Evolutionary conservation across 2,113 vertebrate species (phyloP).

Genomic region (Polypterus senegalus): DNA sequence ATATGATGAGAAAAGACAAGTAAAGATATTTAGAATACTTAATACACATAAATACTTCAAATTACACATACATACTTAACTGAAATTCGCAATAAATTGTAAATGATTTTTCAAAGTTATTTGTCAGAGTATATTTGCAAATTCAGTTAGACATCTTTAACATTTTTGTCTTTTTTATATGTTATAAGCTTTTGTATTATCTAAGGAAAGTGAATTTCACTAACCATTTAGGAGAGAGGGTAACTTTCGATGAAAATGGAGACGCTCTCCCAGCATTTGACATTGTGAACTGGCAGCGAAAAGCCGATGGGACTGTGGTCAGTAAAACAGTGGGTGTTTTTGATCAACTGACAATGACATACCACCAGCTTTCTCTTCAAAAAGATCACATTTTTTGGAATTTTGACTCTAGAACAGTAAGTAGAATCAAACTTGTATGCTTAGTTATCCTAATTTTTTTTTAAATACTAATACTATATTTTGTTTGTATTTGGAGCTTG

Average conservation of each 20-base stretch:
- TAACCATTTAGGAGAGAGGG: constrained; percentile 39
- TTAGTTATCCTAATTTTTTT: neutral
- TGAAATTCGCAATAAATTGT: neutral
- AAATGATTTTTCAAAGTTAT: neutral
- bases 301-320: constrained; percentile 26
- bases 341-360: constrained; percentile 24
- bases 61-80: neutral
- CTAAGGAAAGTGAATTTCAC: constrained; percentile 41
- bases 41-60: neutral
- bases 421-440: neutral
- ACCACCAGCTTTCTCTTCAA: constrained; percentile 32
- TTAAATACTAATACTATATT: too few relatives aligned
- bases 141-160: neutral
- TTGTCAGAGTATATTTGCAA: neutral
- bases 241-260: constrained; percentile 48
- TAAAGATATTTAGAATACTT: neutral
- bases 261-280: constrained; percentile 48
- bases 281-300: constrained; percentile 43
- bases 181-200: constrained; percentile 36
- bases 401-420: constrained; percentile 27
- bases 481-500: too few relatives aligned
- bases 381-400: constrained; percentile 41
- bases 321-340: constrained; percentile 35
- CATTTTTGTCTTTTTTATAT: neutral
- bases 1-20: neutral